Evolutionary conservation across 2,797 vertebrate genomes (phyloP), one percentile per base, ranked within the genome.

Genomic region (Scolopax rusticola): DNA sequence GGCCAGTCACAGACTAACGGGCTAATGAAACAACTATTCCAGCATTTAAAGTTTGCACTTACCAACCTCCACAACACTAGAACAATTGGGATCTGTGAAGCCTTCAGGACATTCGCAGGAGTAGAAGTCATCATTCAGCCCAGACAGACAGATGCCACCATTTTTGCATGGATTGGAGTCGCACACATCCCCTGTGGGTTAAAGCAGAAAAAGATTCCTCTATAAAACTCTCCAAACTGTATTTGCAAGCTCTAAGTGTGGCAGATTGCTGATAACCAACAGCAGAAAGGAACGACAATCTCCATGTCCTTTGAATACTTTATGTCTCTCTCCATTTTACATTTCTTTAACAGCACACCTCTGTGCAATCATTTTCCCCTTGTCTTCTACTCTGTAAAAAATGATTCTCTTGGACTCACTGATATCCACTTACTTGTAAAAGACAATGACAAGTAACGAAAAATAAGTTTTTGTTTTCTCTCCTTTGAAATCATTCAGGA

Each of bases 51-150:
- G 91, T 92, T 97, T 97, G 71, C 97, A 98, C 98, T 98, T 98
- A 98, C 98, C 98, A 98, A 98, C 98, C 98, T 98, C 98, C 98
- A 98, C 97, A 98, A 98, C 77, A 95, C 98, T 98, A 97, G 98
- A 98, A 95, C 98, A 99, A 93, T 98, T 98, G 93, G 96, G 97
- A 70, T 97, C 98, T 75, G 95, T 97, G 96, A 98, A 98, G 94
- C 98, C 98, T 51, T 96, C 96, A 36, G 98, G 98, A 94, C 98
- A 99, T 77, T 98, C 97, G 10, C 98, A 99, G 82, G 98, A 98
- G 95, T 98, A 98, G 73, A 96, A 97, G 83, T 98, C 91, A 68
- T 98, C 98, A 25, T 90, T 94, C 89, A 98, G 92, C 67, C 97
- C 97, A 0, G 97, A 97, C 76, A 98, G 95, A 85, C 98, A 98